Percentiles rank a stretch among this genome's conserved stretches.
Conservation (phyloP, 2,888 invertebrate species). For the Hymenopus coronatus region DNA sequence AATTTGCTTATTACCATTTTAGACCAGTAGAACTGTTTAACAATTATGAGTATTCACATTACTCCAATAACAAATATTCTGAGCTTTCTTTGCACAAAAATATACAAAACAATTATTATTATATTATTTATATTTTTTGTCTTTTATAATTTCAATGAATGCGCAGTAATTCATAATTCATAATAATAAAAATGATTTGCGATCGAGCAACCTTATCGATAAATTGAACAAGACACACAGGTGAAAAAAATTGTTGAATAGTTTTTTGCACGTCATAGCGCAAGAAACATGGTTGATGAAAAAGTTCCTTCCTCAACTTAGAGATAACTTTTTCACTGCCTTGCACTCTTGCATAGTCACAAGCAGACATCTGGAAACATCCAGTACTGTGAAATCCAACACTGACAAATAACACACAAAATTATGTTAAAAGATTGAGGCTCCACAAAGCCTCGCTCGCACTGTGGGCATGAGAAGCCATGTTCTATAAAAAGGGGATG, state of each 20-base stretch:
- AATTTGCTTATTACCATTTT: not conserved
- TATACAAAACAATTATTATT: slow-evolving; percentile 27
- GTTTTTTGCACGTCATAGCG: slow-evolving; percentile 9
- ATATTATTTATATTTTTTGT: slow-evolving; percentile 2
- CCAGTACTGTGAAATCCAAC: not conserved
- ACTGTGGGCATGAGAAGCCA: slow-evolving; percentile 2
- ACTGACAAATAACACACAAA: not conserved
- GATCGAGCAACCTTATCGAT: slow-evolving; percentile 17
- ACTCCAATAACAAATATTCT: slow-evolving; percentile 25
- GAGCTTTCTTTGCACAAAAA: slow-evolving; percentile 25
- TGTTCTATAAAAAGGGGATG: not conserved
- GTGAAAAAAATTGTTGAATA: slow-evolving; percentile 25
- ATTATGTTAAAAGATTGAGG: not conserved
- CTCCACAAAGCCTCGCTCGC: not conserved
- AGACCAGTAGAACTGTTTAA: slow-evolving; percentile 16
- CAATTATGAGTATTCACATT: slow-evolving; percentile 16
- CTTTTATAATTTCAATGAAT: slow-evolving; percentile 23
- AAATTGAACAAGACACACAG: slow-evolving; percentile 31
- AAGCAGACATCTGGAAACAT: not conserved
- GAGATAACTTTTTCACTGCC: not conserved
- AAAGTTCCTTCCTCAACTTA: slow-evolving; percentile 1
- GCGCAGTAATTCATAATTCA: slow-evolving; percentile 21
- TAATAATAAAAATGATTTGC: slow-evolving; percentile 27
- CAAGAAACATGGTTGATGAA: slow-evolving; percentile 15
- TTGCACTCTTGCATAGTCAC: not conserved